Base-by-base conservation (phyloP, 2,113 vertebrate genomes). In the Chaetura pelagica region DNA sequence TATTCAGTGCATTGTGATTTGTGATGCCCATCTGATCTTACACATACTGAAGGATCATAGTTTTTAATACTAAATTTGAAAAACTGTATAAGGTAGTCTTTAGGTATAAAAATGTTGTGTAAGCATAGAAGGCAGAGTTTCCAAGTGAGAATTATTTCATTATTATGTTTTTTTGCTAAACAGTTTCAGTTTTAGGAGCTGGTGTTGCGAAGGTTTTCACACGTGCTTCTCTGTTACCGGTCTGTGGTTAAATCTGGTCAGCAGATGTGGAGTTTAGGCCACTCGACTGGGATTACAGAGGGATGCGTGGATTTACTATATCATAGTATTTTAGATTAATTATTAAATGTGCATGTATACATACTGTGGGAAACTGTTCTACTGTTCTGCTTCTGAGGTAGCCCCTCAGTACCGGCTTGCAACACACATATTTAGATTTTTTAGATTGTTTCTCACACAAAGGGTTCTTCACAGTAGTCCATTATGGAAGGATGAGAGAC, bases 91-190 rank as follows among this genome's bases (percentile, higher is more conserved):
- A 35, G 30, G 3, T 51, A 4, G 20, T 38, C 26, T 86, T 74
- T 14, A 48, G 11, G 72, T 74, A 26, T 15, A 32, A 75, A 0
- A 0, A 46, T 62, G 17, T 27, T 59, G 20, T 3, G 0, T 59
- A 55, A 64, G 17, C 11, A 4, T 69, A 55, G 72, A 75, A 32
- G 27, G 27, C 55, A 40, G 35, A 59, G 38, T 79, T 89, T 68
- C 19, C 34, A 46, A 48, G 4, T 49, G 10, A 16, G 3, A 1
- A 3, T 86, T 74, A 57, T 20, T 67, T 81, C 24, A 27, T 62
- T 75, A 52, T 62, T 19, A 15, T 15, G 38, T 82, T 10, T 30
- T 64, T 35, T 2, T 57, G 38, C 12, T 34, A 80, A 66, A 29
- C 15, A 49, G 27, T 54, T 91, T 34, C 32, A 57, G 23, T 59